These are phyloP conservation scores for Epicampocera succincta DNA, from an alignment of 2,888 invertebrate genomes.

Conservation along the genomic window DNA sequence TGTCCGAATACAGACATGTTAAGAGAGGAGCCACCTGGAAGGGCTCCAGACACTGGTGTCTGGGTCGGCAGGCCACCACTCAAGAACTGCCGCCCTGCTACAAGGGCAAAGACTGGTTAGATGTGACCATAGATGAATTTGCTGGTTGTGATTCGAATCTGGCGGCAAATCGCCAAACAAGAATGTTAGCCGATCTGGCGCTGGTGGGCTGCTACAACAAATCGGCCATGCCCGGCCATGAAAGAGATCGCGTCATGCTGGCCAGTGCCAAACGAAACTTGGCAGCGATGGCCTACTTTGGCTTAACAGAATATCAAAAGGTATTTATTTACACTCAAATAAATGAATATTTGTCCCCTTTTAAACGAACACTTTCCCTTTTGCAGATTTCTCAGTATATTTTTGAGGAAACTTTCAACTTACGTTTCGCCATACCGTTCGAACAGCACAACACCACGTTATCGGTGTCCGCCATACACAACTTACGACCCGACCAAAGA, in stretches of 20 bases:
- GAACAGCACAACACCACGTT: conserved; percentile 96
- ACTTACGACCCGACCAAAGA: conserved; percentile 88
- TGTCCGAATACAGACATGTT: conserved; percentile 98
- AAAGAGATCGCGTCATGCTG: conserved; percentile 92
- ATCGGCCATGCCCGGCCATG: conserved; percentile 87
- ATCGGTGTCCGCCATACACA: conserved; percentile 90
- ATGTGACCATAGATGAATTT: conserved; percentile 95
- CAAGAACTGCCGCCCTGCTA: conserved; percentile 93
- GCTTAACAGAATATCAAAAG: conserved; percentile 97
- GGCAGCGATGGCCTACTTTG: conserved; percentile 97
- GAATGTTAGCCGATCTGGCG: conserved; percentile 98
- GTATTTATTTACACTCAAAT: too few relatives aligned
- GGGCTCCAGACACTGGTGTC: conserved; percentile 88
- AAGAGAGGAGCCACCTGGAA: conserved; percentile 98
- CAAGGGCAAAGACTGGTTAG: conserved; percentile 89
- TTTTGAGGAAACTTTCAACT: conserved; percentile 96
- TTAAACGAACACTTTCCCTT: conserved; percentile 30
- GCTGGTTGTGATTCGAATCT: conserved; percentile 95
- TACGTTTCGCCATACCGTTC: conserved; percentile 94
- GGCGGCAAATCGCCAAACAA: conserved; percentile 97
- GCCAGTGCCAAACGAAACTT: conserved; percentile 98
- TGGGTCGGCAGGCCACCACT: conserved; percentile 88
- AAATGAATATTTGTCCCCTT: too few relatives aligned
- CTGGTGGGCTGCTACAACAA: conserved; percentile 97
- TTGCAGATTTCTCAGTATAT: conserved; percentile 92